Base-by-base conservation (phyloP, 1,140 invertebrate species). In the Druon quercuslanigerum region DNA sequence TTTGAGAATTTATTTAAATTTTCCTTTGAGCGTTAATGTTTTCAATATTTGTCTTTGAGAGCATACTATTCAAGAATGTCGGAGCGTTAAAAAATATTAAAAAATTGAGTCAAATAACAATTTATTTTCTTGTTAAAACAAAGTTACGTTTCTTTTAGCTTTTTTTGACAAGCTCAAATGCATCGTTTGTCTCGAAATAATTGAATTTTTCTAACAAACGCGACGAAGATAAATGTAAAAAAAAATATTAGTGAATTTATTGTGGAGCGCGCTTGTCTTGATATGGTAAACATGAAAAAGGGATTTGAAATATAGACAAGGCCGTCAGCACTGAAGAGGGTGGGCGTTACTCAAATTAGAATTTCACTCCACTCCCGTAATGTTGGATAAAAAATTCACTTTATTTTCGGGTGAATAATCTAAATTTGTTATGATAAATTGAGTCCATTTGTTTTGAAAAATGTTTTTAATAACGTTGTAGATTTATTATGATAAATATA, bases 381-480 rank as follows among this genome's bases (percentile, higher is more conserved):
- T 40, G 14, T 40, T 66, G 60, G 25, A 66, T 40, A 40, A 66
- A 66, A n/a, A 66, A 33, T 66, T 66, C 20, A 66, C 20, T 66
- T 66, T 66, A 46, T 40, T n/a, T n/a, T 40, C 7, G 13, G 40
- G 25, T 16, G 20, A 40, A 46, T 40, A 66, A 66, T 40, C 40
- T 66, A 40, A 25, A 25, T 66, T 66, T 66, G 14, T 66, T 40
- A 9, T 66, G 60, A 66, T 66, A 66, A 66, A 66, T 66, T 66
- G 25, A 66, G 14, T 66, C 33, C n/a, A 66, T 66, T 66, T 66
- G 16, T 66, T n/a, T 66, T 16, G 60, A 66, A 66, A 66, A 40
- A 66, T 6, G 16, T 40, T 14, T 66, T 66, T 40, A 12, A n/a
- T 16, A 66, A 20, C 33, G n/a, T 9, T 40, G 8, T 66, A 16